Conservation (phyloP, 2,113 vertebrate genomes). For the Phycodurus eques region DNA sequence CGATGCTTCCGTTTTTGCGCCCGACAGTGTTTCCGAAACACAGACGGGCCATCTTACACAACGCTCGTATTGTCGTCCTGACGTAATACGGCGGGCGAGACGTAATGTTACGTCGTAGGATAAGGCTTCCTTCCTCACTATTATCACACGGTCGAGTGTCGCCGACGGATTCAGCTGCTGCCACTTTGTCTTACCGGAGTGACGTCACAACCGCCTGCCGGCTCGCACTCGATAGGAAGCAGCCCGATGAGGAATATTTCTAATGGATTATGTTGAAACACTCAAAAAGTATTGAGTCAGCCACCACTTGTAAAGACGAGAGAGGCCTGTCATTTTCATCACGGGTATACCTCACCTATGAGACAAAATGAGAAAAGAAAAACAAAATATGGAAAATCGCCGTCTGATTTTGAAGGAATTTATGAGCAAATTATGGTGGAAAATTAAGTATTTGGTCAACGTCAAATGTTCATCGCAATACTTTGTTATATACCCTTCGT, state of each 20-base stretch:
- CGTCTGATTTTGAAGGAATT: no score
- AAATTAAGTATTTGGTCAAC: no score
- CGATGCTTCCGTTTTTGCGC: constrained; percentile 51
- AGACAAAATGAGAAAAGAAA: no score
- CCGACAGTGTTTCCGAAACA: neutral
- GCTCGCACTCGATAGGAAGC: neutral
- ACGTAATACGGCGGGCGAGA: neutral
- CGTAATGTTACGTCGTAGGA: neutral
- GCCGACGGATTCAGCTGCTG: neutral
- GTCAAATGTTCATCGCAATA: no score
- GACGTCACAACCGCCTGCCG: neutral
- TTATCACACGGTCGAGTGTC: neutral
- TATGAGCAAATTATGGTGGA: no score
- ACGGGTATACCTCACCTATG: no score
- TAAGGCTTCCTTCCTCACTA: neutral
- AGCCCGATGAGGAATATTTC: neutral
- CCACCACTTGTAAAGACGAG: no score
- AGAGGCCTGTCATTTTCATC: no score
- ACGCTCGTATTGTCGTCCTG: constrained; percentile 8
- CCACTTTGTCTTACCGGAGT: neutral
- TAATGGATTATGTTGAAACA: neutral
- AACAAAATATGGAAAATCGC: no score
- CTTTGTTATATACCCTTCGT: no score
- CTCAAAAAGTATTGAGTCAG: no score
- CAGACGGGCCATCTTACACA: neutral